These are phyloP conservation scores for Polymixis lichenea DNA, from an alignment of 2,888 invertebrate genomes.

Conservation along the genomic window DNA sequence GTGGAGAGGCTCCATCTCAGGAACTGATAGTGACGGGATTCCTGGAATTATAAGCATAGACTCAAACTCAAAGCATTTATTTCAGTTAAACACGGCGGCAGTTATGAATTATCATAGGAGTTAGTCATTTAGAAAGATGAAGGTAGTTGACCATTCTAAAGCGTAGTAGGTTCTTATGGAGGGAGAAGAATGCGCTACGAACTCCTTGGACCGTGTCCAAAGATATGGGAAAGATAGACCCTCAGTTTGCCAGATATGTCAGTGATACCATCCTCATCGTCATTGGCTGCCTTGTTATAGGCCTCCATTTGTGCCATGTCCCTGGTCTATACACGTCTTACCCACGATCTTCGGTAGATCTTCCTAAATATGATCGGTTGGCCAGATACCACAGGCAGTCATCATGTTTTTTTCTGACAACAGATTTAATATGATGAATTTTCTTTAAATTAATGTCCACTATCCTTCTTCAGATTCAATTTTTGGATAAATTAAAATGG, in stretches of 20 bases:
- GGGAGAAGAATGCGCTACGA: background rate
- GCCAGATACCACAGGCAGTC: no score
- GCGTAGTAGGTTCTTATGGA: background rate
- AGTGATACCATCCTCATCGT: background rate
- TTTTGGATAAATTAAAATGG: background rate
- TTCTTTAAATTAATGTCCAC: background rate
- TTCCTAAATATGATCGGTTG: background rate
- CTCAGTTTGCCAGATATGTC: background rate
- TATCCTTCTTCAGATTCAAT: background rate
- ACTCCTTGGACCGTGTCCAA: background rate
- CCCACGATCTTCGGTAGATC: background rate
- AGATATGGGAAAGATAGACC: background rate
- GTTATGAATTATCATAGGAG: no score
- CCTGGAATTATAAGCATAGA: slow-evolving; percentile 80
- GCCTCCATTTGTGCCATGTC: background rate
- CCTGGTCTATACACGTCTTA: background rate
- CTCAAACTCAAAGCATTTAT: background rate
- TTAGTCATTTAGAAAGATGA: background rate
- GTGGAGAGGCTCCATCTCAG: slow-evolving; percentile 91
- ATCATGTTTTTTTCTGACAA: background rate
- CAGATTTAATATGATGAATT: background rate
- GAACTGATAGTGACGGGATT: slow-evolving; percentile 90
- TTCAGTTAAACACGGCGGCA: no score
- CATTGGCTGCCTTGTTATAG: no score
- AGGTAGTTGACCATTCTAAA: background rate